Conservation (phyloP, 2,888 invertebrate species). For the Parapristionchus giblindavisi region DNA sequence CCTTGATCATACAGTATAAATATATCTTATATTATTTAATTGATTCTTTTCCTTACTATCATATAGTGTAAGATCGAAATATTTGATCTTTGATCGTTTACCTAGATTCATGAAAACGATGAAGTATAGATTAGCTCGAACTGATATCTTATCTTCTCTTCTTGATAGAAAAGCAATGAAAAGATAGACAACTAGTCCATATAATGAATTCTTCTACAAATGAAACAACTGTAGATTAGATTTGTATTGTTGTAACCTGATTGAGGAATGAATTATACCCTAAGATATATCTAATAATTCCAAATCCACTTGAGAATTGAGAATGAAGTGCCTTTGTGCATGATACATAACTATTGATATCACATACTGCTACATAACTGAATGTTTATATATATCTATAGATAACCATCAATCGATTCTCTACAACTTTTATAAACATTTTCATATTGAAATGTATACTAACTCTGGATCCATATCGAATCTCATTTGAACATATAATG, state of each 20-base stretch:
- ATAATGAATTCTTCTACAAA: slow-evolving; percentile 35
- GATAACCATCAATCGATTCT: not conserved
- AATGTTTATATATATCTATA: not conserved
- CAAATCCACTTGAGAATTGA: slow-evolving; percentile 20
- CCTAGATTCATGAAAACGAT: no score
- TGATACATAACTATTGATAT: slow-evolving; percentile 19
- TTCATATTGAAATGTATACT: not conserved
- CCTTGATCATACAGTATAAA: no score
- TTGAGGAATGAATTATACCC: slow-evolving; percentile 22
- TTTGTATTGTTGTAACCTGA: slow-evolving; percentile 9
- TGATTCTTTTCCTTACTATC: no score
- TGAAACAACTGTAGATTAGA: not conserved
- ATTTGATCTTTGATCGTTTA: no score
- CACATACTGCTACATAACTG: slow-evolving; percentile 35
- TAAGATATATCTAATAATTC: slow-evolving; percentile 11
- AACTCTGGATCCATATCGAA: slow-evolving; percentile 30
- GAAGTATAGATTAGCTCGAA: no score
- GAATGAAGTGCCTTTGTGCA: slow-evolving; percentile 32
- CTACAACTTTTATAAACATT: not conserved
- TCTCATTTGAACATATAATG: slow-evolving; percentile 15
- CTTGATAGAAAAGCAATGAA: slow-evolving; percentile 7
- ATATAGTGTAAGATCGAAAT: no score
- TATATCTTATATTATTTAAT: no score
- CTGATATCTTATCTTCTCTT: no score
- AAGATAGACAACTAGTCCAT: slow-evolving; percentile 18